These are phyloP conservation scores for Otocyon megalotis DNA, from an alignment of 2,113 vertebrate species.

Conservation along the genomic window DNA sequence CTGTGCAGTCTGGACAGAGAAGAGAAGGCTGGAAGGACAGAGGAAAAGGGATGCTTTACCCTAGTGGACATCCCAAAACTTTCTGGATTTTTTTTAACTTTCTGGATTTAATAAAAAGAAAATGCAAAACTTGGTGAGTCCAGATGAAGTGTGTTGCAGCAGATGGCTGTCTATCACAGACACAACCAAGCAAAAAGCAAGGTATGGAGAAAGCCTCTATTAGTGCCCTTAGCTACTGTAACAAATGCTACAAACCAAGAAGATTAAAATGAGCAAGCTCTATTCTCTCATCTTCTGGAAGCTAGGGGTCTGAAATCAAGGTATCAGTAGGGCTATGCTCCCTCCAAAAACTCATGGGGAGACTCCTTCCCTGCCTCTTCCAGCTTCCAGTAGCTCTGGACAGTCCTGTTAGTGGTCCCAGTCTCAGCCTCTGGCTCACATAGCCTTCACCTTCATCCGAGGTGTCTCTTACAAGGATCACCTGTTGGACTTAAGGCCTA, in stretches of 20 bases:
- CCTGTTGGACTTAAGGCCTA: neutral
- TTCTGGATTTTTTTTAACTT: neutral
- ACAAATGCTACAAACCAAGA: neutral
- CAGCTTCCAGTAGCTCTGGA: neutral
- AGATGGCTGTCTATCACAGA: neutral
- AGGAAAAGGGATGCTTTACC: neutral
- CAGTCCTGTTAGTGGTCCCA: neutral
- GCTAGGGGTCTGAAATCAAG: neutral
- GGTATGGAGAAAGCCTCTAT: neutral
- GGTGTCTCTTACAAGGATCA: neutral
- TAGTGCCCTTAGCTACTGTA: neutral
- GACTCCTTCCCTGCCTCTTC: neutral
- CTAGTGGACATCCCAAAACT: neutral
- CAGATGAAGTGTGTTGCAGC: neutral
- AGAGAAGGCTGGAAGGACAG: neutral
- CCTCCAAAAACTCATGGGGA: neutral
- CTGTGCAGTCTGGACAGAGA: neutral
- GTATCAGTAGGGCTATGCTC: neutral
- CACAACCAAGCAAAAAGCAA: neutral
- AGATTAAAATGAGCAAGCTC: neutral
- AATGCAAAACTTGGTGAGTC: neutral
- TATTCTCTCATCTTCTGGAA: neutral
- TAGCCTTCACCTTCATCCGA: neutral
- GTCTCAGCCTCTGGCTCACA: neutral
- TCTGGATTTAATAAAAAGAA: neutral